Evolutionary conservation across 1,140 invertebrate genomes (phyloP).

Genomic region (Zaprionus davidi): DNA sequence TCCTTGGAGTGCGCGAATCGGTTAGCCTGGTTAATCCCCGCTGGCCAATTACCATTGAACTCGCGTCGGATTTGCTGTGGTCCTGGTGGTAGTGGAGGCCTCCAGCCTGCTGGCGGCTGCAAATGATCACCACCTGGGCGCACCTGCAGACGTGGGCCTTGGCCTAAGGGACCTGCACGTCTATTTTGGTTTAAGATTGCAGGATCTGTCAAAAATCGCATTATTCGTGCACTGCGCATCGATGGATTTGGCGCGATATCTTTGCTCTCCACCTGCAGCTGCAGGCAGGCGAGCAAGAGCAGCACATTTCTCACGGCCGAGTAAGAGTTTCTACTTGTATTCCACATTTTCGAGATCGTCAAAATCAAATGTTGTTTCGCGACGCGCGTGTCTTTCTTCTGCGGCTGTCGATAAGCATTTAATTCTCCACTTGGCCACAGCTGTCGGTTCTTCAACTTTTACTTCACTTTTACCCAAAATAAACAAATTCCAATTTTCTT

Average conservation of each 20-base stretch:
- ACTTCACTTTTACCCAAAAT: constrained; percentile 68
- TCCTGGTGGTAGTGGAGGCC: constrained; percentile 31
- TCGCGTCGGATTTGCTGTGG: constrained; percentile 66
- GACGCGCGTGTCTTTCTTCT: constrained; percentile 59
- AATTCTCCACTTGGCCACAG: constrained; percentile 52
- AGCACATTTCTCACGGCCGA: constrained; percentile 25
- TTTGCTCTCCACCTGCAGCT: constrained; percentile 39
- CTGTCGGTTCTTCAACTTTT: constrained; percentile 54
- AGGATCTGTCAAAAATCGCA: constrained; percentile 64
- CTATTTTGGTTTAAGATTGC: constrained; percentile 45
- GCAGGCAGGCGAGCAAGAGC: constrained; percentile 34
- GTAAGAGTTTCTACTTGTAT: constrained; percentile 17
- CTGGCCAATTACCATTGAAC: constrained; percentile 41
- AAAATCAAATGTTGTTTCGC: constrained; percentile 33
- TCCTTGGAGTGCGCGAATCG: constrained; percentile 65
- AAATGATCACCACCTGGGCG: constrained; percentile 50
- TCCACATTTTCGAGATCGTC: constrained; percentile 42
- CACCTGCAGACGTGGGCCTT: constrained; percentile 18
- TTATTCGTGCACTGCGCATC: constrained; percentile 49
- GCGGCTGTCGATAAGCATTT: constrained; percentile 71
- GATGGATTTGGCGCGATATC: neutral
- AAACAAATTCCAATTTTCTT: constrained; percentile 67
- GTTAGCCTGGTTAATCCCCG: constrained; percentile 35
- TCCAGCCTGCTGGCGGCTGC: constrained; percentile 17
- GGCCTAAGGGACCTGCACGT: constrained; percentile 17